Percentiles rank a stretch among this genome's conserved stretches.
These are phyloP conservation scores for Platorchestia sp. DNA, from an alignment of 1,140 invertebrate species.

Conservation along the genomic window DNA sequence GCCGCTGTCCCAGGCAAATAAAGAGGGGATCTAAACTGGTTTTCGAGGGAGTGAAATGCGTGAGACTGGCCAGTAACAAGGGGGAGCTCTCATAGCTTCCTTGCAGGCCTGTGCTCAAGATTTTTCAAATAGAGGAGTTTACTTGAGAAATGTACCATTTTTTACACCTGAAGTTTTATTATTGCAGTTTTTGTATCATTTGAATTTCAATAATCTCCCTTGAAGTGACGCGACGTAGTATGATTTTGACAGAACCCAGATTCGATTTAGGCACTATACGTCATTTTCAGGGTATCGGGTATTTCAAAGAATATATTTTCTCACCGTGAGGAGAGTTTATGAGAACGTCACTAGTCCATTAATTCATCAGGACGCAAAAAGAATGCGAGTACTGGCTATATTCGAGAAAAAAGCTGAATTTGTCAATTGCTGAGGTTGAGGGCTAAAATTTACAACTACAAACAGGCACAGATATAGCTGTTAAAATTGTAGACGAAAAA, in stretches of 20 bases:
- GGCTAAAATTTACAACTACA: background rate
- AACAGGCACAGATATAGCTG: background rate
- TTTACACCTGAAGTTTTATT: background rate
- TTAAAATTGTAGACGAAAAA: background rate
- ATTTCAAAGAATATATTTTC: background rate
- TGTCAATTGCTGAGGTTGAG: background rate
- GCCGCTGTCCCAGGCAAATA: background rate
- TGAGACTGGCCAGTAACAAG: constrained; percentile 6
- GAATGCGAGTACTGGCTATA: background rate
- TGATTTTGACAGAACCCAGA: background rate
- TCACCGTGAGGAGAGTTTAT: background rate
- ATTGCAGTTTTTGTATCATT: background rate
- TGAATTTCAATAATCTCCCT: background rate
- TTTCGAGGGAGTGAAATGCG: constrained; percentile 12
- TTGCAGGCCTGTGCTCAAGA: background rate
- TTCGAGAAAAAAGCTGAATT: background rate
- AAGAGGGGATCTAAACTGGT: constrained; percentile 46
- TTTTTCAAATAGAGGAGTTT: background rate
- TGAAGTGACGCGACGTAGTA: background rate
- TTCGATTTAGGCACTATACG: background rate
- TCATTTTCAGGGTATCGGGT: background rate
- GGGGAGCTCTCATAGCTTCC: background rate
- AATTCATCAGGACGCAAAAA: background rate
- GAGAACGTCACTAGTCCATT: background rate
- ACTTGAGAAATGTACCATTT: background rate